Base-by-base conservation (phyloP, 2,797 vertebrate genomes). In the Agapornis canus region DNA sequence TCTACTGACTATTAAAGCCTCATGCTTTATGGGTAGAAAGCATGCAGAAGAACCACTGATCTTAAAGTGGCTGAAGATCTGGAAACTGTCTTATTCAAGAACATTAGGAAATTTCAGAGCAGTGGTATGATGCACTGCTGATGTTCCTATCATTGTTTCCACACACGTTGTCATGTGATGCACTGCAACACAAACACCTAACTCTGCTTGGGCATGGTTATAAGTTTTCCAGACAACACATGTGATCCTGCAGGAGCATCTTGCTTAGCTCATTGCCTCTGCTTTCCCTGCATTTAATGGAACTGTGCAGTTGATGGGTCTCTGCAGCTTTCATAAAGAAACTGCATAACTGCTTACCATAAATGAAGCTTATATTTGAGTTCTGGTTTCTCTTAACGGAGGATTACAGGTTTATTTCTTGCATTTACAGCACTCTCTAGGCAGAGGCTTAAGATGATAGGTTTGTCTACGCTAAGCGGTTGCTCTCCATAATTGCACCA, bases 401-500 rank as follows among this genome's bases (percentile, higher is more conserved):
- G 2, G 22, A 64, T 8, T 26, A 43, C 4, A 78, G 20, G 25
- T 31, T 6, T 79, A 87, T 82, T 48, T 20, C 19, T 75, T 68
- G 40, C 22, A 42, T 69, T 91, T 71, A 45, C n/a, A 83, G 51
- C 20, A 29, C 48, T 82, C 81, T 75, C 72, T 64, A 82, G 63
- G 60, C 72, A 82, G 61, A 73, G 45, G 37, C 75, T 91, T 73
- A 43, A 75, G 35, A 29, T 0, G 2, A 31, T 37, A 40, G 18
- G 43, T 84, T 88, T 89, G 54, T 57, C 94, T 92, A 42, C 51
- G 68, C 81, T 81, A 59, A 94, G 79, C 4, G 0, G n/a, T 82
- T 94, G 63, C 76, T 91, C 89, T 89, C 87, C 97, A 94, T 88
- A 94, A 96, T 91, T 95, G 86, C 91, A 87, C 60, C 37, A 56